phyloP scores from a whole-genome alignment of 2,797 vertebrate genomes.

The Pantherophis vulpinus region DNA sequence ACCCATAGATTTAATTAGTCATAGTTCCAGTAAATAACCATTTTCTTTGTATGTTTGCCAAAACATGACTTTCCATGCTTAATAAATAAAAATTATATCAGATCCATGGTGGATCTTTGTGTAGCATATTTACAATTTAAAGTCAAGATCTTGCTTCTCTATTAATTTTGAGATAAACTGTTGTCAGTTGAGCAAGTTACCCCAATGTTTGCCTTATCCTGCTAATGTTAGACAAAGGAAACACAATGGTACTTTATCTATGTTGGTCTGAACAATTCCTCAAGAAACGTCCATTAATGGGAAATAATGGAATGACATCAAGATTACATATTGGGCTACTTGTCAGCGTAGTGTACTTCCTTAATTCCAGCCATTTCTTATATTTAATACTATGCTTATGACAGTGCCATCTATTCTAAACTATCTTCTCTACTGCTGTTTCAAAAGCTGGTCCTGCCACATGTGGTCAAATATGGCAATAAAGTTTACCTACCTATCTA shows the following conservation, averaged over 20 bases:
- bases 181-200: neutral
- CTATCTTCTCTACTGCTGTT: neutral
- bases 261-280: neutral
- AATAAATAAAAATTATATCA: neutral
- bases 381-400: neutral
- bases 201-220: neutral
- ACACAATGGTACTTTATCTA: neutral
- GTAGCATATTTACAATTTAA: neutral
- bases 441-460: neutral
- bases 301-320: neutral
- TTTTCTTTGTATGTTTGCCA: neutral
- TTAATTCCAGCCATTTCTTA: neutral
- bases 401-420: neutral
- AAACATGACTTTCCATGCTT: neutral
- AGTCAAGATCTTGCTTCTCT: neutral
- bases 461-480: neutral
- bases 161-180: neutral
- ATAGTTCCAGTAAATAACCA: neutral
- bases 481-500: neutral
- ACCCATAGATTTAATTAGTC: neutral
- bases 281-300: neutral
- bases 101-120: neutral
- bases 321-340: neutral
- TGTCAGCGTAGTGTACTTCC: neutral
- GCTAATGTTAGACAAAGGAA: neutral